Base-by-base conservation (phyloP, 2,888 invertebrate genomes). In the Trachelus tabidus region DNA sequence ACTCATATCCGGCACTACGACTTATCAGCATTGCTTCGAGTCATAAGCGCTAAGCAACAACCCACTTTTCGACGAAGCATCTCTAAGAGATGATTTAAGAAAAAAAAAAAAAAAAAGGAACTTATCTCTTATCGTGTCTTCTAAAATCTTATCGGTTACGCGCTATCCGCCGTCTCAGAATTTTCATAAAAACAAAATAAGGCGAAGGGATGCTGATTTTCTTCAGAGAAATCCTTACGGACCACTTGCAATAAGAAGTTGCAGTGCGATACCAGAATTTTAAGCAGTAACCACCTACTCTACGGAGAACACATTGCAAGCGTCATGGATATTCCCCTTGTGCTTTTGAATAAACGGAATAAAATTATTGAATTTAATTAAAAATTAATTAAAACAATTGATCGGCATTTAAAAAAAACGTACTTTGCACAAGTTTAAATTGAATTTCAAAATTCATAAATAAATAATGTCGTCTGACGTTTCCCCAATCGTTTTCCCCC, bases 81-180 rank as follows among this genome's bases (percentile, higher is more conserved):
- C 56, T 40, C 40, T 1, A 9, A 6, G 23, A 56, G 56, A 23
- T 56, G 56, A 56, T 56, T 56, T 56, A 56, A 23, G 56, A 40
- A 40, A 40, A 15, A 23, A 56, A 23, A 2, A 0, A 9, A 40
- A 40, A 15, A 40, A 40, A 40, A 35, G 1, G 1, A 31, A 31
- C 23, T 79, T 15, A 23, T 76, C 79, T 73, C 74, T 81, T 69
- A 78, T 23, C 56, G 4, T 9, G 23, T 9, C 9, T 15, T 0
- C 56, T 56, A 56, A 23, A 56, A 0, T 23, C 15, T 2, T 23
- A 2, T 15, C 23, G 56, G 56, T 15, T 56, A 9, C 2, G 9
- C 15, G 23, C 23, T 56, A 9, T 23, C 56, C 2, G 23, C 2
- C 9, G 56, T 23, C 56, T 23, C 9, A 6, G 2, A 56, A 56